Evolutionary conservation across 1,140 invertebrate genomes (phyloP), one percentile per base, ranked within the genome.

Genomic region (Formica selysi): DNA sequence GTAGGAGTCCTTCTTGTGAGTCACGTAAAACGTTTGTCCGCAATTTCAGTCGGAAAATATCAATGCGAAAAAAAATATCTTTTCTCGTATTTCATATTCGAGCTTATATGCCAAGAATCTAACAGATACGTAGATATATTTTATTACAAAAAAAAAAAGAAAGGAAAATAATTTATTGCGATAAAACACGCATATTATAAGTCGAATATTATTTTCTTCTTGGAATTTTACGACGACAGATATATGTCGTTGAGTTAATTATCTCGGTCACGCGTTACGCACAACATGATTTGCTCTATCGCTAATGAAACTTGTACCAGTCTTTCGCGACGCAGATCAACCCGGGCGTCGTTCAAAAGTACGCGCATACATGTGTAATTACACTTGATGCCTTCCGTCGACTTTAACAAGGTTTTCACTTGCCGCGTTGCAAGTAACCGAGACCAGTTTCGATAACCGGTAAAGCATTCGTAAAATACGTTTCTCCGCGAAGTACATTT

Each of bases 191-290:
- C 19, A 16, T 2, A n/a, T 70, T 36, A 36, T 70, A 74, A 74
- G 62, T 32, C n/a, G n/a, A 67, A 48, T 26, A 61, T 70, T 48
- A 57, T n/a, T 70, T 68, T 59, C 36, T 38, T 57, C 51, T 22
- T 22, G 79, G 26, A 44, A 38, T 81, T 81, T 41, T 22, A 19
- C 54, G 79, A 19, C 38, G 79, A 73, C 79, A 73, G 67, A 73
- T 73, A 73, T 44, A 81, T 19, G 79, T 81, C 79, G 67, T 73
- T 68, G 54, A 61, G 38, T 32, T 81, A 81, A 81, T 73, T 81
- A 73, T 19, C 26, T 32, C 78, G 22, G 65, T 71, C 54, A 73
- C 79, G 68, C 79, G 29, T 73, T 73, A 73, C 54, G n/a, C 54
- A n/a, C 36, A 36, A 73, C 44, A 67, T 71, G 65, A 80, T 80